Percentiles rank a stretch among this genome's conserved stretches.
Evolutionary conservation across 2,113 vertebrate species (phyloP).

Genomic region (Odocoileus hemionus): DNA sequence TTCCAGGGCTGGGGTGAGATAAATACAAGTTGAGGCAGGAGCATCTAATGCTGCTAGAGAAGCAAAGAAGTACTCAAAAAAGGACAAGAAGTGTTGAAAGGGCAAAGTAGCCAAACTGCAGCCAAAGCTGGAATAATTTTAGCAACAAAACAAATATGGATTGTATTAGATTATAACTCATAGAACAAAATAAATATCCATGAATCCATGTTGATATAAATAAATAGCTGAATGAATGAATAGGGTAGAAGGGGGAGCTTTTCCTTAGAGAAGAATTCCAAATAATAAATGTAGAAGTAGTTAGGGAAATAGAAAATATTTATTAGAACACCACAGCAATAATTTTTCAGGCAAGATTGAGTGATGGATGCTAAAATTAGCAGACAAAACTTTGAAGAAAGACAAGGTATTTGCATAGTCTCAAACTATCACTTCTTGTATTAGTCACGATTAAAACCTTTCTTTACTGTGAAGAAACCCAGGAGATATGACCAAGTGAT

Average conservation of each 20-base stretch:
- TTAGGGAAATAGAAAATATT: constrained; percentile 14
- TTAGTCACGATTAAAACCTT: neutral
- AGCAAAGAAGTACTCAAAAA: neutral
- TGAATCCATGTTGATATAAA: neutral
- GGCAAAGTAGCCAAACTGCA: neutral
- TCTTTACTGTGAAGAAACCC: neutral
- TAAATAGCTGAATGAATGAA: neutral
- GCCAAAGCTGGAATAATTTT: neutral
- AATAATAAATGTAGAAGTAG: neutral
- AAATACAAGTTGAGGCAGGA: neutral
- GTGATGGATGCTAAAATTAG: neutral
- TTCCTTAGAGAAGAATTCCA: neutral
- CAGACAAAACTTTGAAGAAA: neutral
- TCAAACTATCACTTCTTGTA: neutral
- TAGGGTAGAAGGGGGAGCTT: neutral
- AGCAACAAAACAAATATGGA: neutral
- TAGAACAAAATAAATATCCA: neutral
- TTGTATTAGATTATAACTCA: neutral
- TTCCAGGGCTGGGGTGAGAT: neutral
- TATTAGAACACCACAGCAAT: neutral
- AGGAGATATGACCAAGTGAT: neutral
- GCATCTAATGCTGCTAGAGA: neutral
- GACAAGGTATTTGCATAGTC: neutral
- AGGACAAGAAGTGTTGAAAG: neutral
- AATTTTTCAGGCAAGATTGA: neutral